Conservation (phyloP, 2,888 invertebrate genomes). For the Pyrgus malvae region DNA sequence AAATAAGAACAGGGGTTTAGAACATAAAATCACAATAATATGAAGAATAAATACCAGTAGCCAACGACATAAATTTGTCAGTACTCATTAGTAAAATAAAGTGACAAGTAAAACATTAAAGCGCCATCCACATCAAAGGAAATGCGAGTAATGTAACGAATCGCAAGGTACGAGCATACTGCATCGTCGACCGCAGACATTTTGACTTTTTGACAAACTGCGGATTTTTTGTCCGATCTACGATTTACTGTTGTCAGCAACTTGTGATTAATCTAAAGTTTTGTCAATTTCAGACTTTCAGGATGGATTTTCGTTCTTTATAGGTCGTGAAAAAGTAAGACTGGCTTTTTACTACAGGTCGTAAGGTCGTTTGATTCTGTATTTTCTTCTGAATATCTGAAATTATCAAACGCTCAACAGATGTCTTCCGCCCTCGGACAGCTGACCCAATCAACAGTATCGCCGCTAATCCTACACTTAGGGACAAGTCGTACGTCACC, state of each 20-base stretch:
- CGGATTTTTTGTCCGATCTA: not conserved
- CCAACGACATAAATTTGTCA: constrained; percentile 14
- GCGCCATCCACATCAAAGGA: constrained; percentile 18
- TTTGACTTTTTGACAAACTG: not conserved
- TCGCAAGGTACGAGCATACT: not conserved
- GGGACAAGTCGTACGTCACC: not conserved
- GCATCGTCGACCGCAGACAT: constrained; percentile 15
- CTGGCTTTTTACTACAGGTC: no score
- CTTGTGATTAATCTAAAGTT: not conserved
- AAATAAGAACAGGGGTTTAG: no score
- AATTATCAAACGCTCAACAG: not conserved
- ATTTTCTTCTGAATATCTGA: no score
- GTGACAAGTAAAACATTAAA: constrained; percentile 1
- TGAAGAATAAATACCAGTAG: not conserved
- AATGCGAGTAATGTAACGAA: not conserved
- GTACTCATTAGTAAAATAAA: constrained; percentile 17
- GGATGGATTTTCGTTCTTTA: no score
- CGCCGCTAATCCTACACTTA: constrained; percentile 1
- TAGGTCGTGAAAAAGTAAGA: no score
- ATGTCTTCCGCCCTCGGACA: not conserved
- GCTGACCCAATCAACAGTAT: constrained; percentile 5
- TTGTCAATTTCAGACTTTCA: no score
- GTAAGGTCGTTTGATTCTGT: no score
- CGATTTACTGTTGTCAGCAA: not conserved
- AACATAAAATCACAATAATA: no score